phyloP scores from a whole-genome alignment of 2,113 vertebrate species.

The Equus przewalskii region DNA sequence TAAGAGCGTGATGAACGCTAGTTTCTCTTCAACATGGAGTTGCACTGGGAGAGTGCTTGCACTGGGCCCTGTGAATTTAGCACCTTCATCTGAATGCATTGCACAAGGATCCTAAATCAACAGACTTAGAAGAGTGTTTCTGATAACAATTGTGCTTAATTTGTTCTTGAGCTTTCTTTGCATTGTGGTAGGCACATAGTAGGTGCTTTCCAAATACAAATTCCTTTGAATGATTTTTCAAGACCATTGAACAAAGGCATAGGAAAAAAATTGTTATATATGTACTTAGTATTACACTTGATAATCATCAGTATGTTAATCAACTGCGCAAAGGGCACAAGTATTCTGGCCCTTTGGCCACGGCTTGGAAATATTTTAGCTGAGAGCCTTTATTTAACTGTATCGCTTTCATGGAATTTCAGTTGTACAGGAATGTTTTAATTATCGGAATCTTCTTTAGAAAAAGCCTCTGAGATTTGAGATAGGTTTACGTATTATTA shows the following conservation, averaged over 20 bases:
- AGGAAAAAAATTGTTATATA: not conserved
- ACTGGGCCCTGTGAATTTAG: not conserved
- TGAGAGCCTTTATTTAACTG: slow-evolving; percentile 44
- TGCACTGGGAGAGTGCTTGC: not conserved
- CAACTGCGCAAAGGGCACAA: not conserved
- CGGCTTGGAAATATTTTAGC: slow-evolving; percentile 35
- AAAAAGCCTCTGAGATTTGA: slow-evolving; percentile 69
- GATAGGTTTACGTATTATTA: slow-evolving; percentile 81
- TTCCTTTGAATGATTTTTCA: slow-evolving; percentile 16
- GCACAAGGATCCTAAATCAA: not conserved
- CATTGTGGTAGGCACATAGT: not conserved
- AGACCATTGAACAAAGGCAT: slow-evolving; percentile 37
- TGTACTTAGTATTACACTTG: not conserved
- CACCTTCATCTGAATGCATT: not conserved
- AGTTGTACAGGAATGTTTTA: slow-evolving; percentile 69
- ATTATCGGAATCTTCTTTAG: slow-evolving; percentile 74
- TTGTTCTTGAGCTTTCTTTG: slow-evolving; percentile 46
- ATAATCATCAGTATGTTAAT: slow-evolving; percentile 32
- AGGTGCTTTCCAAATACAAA: not conserved
- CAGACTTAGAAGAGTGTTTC: not conserved
- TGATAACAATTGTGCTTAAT: not conserved
- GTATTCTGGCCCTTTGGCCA: slow-evolving; percentile 48
- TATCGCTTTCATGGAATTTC: slow-evolving; percentile 68
- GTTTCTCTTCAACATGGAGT: not conserved
- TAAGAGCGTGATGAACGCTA: not conserved